Evolutionary conservation across 2,797 vertebrate genomes (phyloP).

Genomic region (Crocidura indochinensis): DNA sequence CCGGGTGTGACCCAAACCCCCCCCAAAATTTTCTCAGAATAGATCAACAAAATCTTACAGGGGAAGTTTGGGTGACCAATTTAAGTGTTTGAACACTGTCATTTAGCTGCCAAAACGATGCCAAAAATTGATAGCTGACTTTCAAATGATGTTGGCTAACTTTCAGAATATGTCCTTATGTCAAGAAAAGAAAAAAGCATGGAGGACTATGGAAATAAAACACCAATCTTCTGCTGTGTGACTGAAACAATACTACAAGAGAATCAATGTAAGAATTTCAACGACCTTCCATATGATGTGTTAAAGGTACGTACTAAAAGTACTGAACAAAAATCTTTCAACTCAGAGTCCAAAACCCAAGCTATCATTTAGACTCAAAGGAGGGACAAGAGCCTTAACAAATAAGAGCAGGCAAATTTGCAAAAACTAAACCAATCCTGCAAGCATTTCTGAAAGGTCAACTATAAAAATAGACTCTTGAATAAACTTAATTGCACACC

Average conservation of each 20-base stretch:
- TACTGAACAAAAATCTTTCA: too few relatives aligned
- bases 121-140: constrained; percentile 54
- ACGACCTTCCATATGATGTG: too few relatives aligned
- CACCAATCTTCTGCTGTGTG: not conserved
- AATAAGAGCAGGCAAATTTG: too few relatives aligned
- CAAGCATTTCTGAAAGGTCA: too few relatives aligned
- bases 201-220: not conserved
- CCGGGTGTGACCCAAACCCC: too few relatives aligned
- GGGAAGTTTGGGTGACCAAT: not conserved
- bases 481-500: too few relatives aligned
- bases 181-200: constrained; percentile 40
- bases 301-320: too few relatives aligned
- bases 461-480: too few relatives aligned
- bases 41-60: constrained; percentile 41
- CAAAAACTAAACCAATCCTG: too few relatives aligned
- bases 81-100: constrained; percentile 23
- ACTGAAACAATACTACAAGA: not conserved
- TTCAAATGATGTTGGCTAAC: constrained; percentile 55
- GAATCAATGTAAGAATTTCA: not conserved
- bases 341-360: too few relatives aligned
- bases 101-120: constrained; percentile 11
- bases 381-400: too few relatives aligned
- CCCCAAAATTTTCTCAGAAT: constrained; percentile 62
- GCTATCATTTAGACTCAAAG: too few relatives aligned
- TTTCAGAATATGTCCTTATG: constrained; percentile 39